Percentiles rank a stretch among this genome's conserved stretches.
Conservation (phyloP, 2,113 vertebrate species). For the Panurus biarmicus region DNA sequence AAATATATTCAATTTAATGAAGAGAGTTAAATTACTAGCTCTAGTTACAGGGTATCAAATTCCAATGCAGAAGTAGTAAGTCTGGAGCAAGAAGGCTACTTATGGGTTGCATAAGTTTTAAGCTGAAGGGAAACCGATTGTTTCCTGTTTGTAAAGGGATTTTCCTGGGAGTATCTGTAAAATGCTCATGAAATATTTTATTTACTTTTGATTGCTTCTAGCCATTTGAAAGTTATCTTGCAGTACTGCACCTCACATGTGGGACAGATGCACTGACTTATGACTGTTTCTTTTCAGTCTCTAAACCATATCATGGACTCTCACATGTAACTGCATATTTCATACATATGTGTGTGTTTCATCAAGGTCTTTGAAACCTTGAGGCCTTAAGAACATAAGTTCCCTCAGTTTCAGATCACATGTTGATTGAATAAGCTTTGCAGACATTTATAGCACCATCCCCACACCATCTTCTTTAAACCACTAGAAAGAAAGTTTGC, state of each 20-base stretch:
- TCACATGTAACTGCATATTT: background rate
- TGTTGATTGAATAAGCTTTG: background rate
- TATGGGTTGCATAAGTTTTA: background rate
- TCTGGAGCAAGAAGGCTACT: background rate
- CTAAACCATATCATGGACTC: background rate
- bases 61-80: background rate
- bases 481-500: background rate
- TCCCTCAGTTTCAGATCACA: background rate
- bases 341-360: background rate
- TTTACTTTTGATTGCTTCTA: background rate
- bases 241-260: fast-evolving
- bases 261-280: background rate
- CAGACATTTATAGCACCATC: background rate
- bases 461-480: background rate
- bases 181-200: background rate
- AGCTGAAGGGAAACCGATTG: background rate
- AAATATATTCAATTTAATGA: background rate
- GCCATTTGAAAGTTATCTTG: background rate
- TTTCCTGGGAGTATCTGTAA: background rate
- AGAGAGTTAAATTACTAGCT: background rate
- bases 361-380: background rate
- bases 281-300: background rate
- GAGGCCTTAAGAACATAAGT: background rate
- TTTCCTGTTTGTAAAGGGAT: background rate
- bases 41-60: background rate